These are phyloP conservation scores for Chrysemys picta DNA, from an alignment of 2,113 vertebrate species.

Conservation along the genomic window DNA sequence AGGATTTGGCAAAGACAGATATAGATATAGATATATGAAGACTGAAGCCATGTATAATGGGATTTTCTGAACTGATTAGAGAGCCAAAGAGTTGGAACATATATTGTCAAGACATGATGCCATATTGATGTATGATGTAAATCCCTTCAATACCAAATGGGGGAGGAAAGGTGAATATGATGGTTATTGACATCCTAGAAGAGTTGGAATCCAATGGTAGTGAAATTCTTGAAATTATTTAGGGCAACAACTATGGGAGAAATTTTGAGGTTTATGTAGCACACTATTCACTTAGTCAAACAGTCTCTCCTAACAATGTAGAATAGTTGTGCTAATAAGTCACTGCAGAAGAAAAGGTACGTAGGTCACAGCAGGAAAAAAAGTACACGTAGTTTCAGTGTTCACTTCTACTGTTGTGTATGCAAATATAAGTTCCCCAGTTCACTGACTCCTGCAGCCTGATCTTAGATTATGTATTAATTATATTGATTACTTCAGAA, in stretches of 20 bases:
- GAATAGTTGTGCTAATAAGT: background rate
- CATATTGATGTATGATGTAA: background rate
- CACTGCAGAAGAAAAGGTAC: background rate
- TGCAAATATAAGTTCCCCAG: background rate
- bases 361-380: background rate
- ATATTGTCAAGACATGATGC: background rate
- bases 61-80: background rate
- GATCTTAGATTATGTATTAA: no score
- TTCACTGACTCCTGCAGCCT: background rate
- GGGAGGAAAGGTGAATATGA: background rate
- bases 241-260: background rate
- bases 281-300: background rate
- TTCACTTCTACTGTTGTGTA: background rate
- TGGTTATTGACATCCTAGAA: background rate
- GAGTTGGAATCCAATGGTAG: background rate
- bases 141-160: background rate
- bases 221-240: background rate
- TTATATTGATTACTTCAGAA: no score
- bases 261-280: background rate
- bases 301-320: background rate
- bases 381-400: background rate
- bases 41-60: background rate
- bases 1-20: no score
- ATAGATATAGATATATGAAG: background rate
- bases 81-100: background rate